Conservation (phyloP, 2,797 vertebrate species). For the Periparus ater region DNA sequence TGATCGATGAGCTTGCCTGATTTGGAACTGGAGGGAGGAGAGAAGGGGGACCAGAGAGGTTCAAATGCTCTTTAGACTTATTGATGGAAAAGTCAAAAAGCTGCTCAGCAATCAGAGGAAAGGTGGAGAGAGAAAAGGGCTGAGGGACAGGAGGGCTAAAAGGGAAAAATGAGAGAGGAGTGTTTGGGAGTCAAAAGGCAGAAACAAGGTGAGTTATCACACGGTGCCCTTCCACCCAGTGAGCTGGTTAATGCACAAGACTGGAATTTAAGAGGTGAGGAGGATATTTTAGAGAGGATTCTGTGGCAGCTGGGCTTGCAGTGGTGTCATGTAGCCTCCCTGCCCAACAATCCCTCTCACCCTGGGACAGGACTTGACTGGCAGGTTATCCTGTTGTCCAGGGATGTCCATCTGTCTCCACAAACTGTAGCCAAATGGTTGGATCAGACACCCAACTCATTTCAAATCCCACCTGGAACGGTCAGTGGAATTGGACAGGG, state of each 20-base stretch:
- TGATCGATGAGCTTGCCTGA: constrained; percentile 66
- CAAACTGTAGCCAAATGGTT: not conserved
- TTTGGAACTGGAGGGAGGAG: constrained; percentile 46
- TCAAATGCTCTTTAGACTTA: constrained; percentile 57
- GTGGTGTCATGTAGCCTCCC: not conserved
- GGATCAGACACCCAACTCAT: not conserved
- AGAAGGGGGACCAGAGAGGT: not conserved
- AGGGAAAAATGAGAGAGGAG: not conserved
- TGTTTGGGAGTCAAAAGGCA: not conserved
- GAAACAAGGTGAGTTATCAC: not conserved
- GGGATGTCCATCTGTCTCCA: not conserved
- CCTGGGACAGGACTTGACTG: not conserved
- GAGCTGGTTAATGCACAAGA: not conserved
- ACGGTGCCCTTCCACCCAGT: not conserved
- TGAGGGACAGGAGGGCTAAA: not conserved
- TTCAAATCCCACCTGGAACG: not conserved
- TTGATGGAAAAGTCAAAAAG: constrained; percentile 58
- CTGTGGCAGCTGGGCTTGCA: not conserved
- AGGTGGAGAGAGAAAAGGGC: constrained; percentile 15
- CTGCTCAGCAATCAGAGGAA: constrained; percentile 34
- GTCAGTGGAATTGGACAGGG: not conserved
- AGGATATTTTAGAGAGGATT: not conserved
- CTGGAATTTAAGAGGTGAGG: not conserved
- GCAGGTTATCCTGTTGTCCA: not conserved
- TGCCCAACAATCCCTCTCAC: not conserved